Conservation (phyloP, 2,113 vertebrate species). For the Reinhardtius hippoglossoides region DNA sequence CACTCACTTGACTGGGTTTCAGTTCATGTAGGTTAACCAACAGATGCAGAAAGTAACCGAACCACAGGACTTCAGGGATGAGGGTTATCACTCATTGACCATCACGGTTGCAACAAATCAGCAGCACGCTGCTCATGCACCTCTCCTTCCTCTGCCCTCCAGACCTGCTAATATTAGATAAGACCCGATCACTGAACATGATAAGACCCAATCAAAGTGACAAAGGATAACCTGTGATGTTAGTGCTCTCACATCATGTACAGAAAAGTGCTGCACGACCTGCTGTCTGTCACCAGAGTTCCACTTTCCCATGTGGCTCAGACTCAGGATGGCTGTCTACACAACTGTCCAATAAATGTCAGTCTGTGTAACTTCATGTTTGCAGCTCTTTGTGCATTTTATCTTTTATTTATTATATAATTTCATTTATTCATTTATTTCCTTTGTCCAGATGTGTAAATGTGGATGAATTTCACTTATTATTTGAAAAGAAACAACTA, state of each 20-base stretch:
- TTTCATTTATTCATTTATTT: neutral
- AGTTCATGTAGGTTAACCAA: neutral
- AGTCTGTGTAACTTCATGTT: neutral
- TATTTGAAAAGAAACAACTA: too few relatives aligned
- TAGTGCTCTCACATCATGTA: constrained; percentile 1
- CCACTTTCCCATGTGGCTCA: neutral
- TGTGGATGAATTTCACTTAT: too few relatives aligned
- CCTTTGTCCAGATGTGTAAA: neutral
- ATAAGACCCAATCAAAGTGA: neutral
- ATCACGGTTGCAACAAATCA: too few relatives aligned
- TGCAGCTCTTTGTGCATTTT: neutral
- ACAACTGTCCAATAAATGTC: neutral
- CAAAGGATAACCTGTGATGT: constrained; percentile 12
- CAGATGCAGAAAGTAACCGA: neutral
- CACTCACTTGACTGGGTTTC: neutral
- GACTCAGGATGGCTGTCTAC: neutral
- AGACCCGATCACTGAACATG: neutral
- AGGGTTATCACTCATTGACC: neutral
- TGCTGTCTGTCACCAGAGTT: constrained; percentile 1
- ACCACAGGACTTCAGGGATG: neutral
- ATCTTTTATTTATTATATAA: neutral
- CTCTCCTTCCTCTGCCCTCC: neutral
- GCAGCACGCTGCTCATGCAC: neutral
- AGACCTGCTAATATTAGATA: constrained; percentile 1
- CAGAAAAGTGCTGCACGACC: neutral